phyloP scores from a whole-genome alignment of 2,888 invertebrate genomes.

The Cryptus armator region DNA sequence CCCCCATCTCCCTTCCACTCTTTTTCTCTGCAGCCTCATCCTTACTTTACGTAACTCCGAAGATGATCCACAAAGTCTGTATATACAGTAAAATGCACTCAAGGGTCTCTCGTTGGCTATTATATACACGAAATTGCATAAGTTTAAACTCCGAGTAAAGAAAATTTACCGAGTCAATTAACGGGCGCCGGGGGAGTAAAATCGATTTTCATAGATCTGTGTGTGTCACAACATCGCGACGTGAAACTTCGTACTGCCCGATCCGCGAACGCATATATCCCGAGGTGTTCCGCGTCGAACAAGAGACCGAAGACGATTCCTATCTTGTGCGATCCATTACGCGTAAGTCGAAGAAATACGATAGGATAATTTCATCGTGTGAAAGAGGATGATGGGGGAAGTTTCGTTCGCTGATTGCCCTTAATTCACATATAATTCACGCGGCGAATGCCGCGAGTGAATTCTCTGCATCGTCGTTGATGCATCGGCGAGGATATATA shows the following conservation, averaged over 20 bases:
- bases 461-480: conserved; percentile 28
- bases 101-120: neutral
- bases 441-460: conserved; percentile 44
- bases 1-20: neutral
- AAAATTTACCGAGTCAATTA: conserved; percentile 53
- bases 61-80: conserved; percentile 47
- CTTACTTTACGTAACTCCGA: conserved; percentile 34
- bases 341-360: conserved; percentile 8
- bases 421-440: conserved; percentile 80
- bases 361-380: conserved; percentile 44
- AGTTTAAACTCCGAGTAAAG: neutral
- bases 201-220: conserved; percentile 60
- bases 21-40: conserved; percentile 1
- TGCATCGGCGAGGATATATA: conserved; percentile 63
- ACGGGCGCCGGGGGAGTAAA: conserved; percentile 36
- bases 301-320: conserved; percentile 39
- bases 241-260: conserved; percentile 6
- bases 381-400: neutral
- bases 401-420: conserved; percentile 74
- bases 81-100: neutral
- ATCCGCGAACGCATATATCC: conserved; percentile 34
- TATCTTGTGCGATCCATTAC: neutral
- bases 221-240: conserved; percentile 54
- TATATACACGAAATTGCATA: neutral
- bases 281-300: conserved; percentile 36